Base-by-base conservation (phyloP, 1,140 invertebrate species). In the Acromyrmex echinatior region DNA sequence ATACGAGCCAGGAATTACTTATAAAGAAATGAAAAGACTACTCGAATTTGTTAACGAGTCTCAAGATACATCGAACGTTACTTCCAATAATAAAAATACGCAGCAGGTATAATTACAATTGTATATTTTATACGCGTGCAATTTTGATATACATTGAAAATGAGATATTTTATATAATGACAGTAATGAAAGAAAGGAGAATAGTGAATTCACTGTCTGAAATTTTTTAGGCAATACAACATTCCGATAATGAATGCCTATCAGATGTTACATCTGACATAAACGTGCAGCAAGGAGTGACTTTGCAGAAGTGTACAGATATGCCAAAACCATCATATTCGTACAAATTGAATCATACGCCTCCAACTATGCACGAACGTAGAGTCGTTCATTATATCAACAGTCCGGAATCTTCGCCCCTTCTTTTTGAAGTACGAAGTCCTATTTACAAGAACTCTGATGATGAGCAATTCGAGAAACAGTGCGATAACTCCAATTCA, bases 1-100 rank as follows among this genome's bases (percentile, higher is more conserved):
- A 79, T 92, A 92, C 3, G 89, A 92, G 16, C 31, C 71, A 56
- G 63, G 89, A 53, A 49, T 73, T 31, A 60, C 87, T 0, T 90
- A 87, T 25, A 76, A 65, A 7, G 10, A 92, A n/a, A 92, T 92
- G 91, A 92, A 92, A 70, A 0, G 62, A 28, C 51, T 92, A 9
- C 74, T 92, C 7, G 73, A 71, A 45, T 65, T 87, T 25, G 86
- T 92, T 35, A 91, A 82, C 3, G 91, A 91, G 39, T 92, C 91
- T 9, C 90, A 84, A 21, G 62, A 90, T 70, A 90, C 90, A 86
- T 87, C 89, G 35, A 87, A 88, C 16, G n/a, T 45, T 39, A 1
- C 6, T 28, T 79, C 58, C 2, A 56, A 88, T 56, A 84, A 86
- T 28, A 81, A 86, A 58, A 60, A 70, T 77, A 56, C 5, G 14